Base-by-base conservation (phyloP, 2,797 vertebrate genomes). In the Myoxocephalus aenaeus region DNA sequence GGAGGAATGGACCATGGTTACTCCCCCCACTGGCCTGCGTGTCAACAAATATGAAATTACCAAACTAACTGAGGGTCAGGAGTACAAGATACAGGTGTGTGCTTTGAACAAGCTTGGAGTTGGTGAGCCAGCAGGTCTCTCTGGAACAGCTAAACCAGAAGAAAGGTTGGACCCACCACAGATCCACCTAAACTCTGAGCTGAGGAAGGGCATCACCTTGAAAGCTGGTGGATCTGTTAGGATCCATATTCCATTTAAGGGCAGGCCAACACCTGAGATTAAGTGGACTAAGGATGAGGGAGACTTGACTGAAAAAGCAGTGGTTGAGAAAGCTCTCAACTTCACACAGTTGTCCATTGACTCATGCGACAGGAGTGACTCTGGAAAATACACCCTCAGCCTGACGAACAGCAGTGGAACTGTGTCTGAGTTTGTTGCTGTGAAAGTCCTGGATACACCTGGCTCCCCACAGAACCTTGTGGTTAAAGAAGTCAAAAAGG, bases 31-130 rank as follows among this genome's bases (percentile, higher is more conserved):
- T 80, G 98, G 98, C 44, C 79, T 99, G 72, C 96, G 93, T 82
- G 94, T 96, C 74, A 98, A 95, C 92, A 97, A 97, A 90, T 99
- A 96, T 94, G 97, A 99, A 94, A 97, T 99, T 77, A 92, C 93
- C 74, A 99, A 98, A 82, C 96, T 99, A 82, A 94, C 73, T 67
- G 97, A 99, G 80, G 96, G 97, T 86, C 96, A 97, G 75, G 98
- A 98, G 83, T 99, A 99, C 89, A 98, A 97, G 84, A 92, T 99
- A 87, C 96, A 95, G 81, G 96, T 99, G 7, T 99, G 96, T 93
- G 98, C 98, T 77, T 94, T 99, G 74, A 99, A 99, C 91, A 99
- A 99, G 93, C 89, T 97, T 34, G 98, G 98, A 84, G 96, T 99
- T 82, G 97, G 98, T 81, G 98, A 99, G 74, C 90, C 97, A 86